Evolutionary conservation across 92 coral and sea anemone genomes (phyloP).

Genomic region (Muricea muricata): DNA sequence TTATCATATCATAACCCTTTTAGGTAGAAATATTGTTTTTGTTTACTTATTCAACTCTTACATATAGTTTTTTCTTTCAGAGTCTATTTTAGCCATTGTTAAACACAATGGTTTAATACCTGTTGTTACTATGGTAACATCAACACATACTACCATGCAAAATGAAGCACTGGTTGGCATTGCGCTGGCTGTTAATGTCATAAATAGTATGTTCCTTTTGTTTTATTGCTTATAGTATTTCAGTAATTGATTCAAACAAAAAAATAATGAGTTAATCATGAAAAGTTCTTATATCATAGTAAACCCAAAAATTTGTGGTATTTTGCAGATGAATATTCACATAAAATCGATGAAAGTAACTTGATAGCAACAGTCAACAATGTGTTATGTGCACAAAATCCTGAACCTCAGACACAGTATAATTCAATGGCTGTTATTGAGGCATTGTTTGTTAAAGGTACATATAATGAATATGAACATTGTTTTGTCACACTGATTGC

Average conservation of each 20-base stretch:
- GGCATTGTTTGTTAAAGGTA: conserved; percentile 76
- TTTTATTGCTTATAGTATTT: background rate
- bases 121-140: conserved; percentile 74
- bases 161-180: conserved; percentile 88
- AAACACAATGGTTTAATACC: conserved; percentile 77
- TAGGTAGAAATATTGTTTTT: no score
- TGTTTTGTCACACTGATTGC: background rate
- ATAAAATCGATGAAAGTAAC: conserved; percentile 84
- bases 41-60: background rate
- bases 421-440: conserved; percentile 94
- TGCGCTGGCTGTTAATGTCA: conserved; percentile 66
- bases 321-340: conserved; percentile 74
- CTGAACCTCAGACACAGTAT: conserved; percentile 85
- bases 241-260: no score
- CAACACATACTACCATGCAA: conserved; percentile 84
- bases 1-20: no score
- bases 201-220: background rate
- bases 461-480: background rate
- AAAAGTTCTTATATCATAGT: no score
- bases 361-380: conserved; percentile 71
- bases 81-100: conserved; percentile 70
- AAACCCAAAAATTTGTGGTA: no score
- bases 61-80: conserved; percentile 43
- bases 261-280: no score
- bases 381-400: conserved; percentile 61